Percentiles rank a stretch among this genome's conserved stretches.
Evolutionary conservation across 2,888 invertebrate species (phyloP).

Genomic region (Xylota segnis): DNA sequence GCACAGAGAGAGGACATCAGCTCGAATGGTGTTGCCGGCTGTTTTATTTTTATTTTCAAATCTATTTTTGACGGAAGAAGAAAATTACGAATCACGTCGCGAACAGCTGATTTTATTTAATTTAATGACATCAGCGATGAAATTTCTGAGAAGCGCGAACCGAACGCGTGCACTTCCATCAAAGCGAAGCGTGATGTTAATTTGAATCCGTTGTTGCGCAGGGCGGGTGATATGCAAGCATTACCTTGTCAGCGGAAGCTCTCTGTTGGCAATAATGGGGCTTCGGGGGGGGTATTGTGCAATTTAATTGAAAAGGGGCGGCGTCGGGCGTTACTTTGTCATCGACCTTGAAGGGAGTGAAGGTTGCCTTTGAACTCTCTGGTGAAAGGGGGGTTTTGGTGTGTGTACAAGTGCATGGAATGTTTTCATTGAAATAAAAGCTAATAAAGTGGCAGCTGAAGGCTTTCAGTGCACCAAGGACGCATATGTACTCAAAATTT

Average conservation of each 20-base stretch:
- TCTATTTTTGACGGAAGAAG: constrained; percentile 18
- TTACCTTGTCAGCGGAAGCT: neutral
- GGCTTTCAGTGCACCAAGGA: neutral
- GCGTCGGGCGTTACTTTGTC: neutral
- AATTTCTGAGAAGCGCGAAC: neutral
- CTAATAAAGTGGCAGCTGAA: neutral
- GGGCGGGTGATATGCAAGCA: neutral
- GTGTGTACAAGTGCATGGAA: neutral
- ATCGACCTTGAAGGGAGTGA: neutral
- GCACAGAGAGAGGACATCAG: constrained; percentile 3
- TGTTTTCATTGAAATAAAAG: neutral
- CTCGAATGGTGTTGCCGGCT: constrained; percentile 22
- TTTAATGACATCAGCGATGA: constrained; percentile 35
- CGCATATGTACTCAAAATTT: neutral
- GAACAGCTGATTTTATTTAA: constrained; percentile 57
- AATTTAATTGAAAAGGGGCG: constrained; percentile 20
- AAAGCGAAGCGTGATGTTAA: constrained; percentile 28
- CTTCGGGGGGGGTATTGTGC: neutral
- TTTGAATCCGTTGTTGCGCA: constrained; percentile 1
- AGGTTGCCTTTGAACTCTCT: constrained; percentile 3
- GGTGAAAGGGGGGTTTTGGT: neutral
- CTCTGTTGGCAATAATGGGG: neutral
- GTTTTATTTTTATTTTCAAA: neutral
- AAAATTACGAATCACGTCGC: constrained; percentile 53
- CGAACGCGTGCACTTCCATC: constrained; percentile 31